Evolutionary conservation across 2,888 invertebrate species (phyloP), one percentile per base, ranked within the genome.

Genomic region (Galerucella calmariensis): DNA sequence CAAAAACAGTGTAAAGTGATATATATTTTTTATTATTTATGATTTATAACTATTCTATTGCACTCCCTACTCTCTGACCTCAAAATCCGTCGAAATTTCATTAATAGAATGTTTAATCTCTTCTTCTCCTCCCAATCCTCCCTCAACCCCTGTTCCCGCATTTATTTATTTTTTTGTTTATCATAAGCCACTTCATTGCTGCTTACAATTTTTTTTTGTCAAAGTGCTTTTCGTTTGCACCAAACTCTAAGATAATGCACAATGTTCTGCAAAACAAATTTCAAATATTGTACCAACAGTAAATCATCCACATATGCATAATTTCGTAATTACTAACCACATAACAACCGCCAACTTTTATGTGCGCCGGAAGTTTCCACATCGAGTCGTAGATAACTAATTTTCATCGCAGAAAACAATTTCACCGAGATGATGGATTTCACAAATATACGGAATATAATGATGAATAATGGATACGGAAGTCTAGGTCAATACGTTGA

Each of bases 351-450:
- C 10, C 20, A 56, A 20, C 56, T 56, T 53, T 56, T 56, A 56
- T 20, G 56, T 56, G 1, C 16, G 56, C 20, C 56, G 56, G 56
- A 56, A 56, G 20, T 56, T 16, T 56, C 16, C 20, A 20, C 56
- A 20, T 20, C 16, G 16, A 10, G 16, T 20, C 56, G 20, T 56
- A 11, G 56, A 56, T n/a, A 56, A 56, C 56, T 56, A 56, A 20
- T 16, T 56, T 16, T 20, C 53, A 53, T 53, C 16, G 9, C 16
- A 20, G 56, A 56, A 16, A 56, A 56, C 56, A 56, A 56, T 56
- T 56, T 56, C 10, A 20, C n/a, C n/a, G 56, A 16, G 56, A 56
- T 56, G 10, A 56, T 56, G 20, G 56, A 56, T 56, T 56, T 56
- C 10, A 56, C 20, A 56, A 56, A 20, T 56, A 20, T 56, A 56